Base-by-base conservation (phyloP, 2,888 invertebrate genomes). In the Hypercompe scribonia region DNA sequence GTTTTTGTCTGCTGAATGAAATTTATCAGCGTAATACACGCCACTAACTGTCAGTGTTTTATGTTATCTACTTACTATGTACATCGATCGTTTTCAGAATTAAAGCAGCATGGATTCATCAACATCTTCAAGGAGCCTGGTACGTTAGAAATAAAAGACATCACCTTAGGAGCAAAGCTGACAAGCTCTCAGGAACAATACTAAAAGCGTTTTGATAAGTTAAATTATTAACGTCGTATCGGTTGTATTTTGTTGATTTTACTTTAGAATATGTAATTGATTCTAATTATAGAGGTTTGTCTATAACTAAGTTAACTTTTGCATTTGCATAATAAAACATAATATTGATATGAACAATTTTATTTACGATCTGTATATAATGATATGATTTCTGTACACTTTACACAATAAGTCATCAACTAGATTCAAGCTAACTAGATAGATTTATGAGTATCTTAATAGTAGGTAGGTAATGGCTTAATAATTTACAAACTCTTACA, bases 311-410 rank as follows among this genome's bases (percentile, higher is more conserved):
- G 69, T 50, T 71, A 5, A 33, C 33, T 31, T 15, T 31, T 58
- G 39, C 21, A 33, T 63, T 70, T 42, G 7, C n/a, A 46, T 72
- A 90, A 88, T 88, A 72, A 90, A 91, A 90, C 76, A 73, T 21
- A 65, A 46, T 63, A 66, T 89, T 91, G 93, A 95, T 95, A 95
- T 93, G 94, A 95, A 95, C 94, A 93, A 92, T 95, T 95, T 95
- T 95, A 94, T 95, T 94, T 92, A 94, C 94, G 93, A 92, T 95
- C 94, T 93, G 92, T 94, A 94, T 92, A 84, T 85, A 89, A 92
- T 95, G 95, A 95, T 95, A 95, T 95, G 95, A 94, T 95, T 95
- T 95, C 95, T 95, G 95, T 95, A 95, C 95, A 95, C 90, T 94
- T 93, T 94, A 94, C 93, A 95, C 90, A 82, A 82, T 83, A 91